Base-by-base conservation (phyloP, 2,113 vertebrate species). In the Marcusenius ussheri region DNA sequence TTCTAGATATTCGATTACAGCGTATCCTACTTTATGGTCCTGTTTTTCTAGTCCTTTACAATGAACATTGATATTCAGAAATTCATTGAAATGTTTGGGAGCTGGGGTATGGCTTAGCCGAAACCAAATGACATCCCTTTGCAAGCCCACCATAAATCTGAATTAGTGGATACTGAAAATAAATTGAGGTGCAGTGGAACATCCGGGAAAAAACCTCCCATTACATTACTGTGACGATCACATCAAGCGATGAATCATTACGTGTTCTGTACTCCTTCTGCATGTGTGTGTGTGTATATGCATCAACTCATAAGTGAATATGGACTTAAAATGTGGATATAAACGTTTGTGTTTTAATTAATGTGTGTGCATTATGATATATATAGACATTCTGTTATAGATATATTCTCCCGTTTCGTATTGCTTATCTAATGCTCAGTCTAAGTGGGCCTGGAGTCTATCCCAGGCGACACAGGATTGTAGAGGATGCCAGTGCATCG, bases 11-110 rank as follows among this genome's bases (percentile, higher is more conserved):
- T 39, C 11, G 5, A 80, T 80, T 19, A 19, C 5, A 42, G 74
- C 42, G 5, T 42, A 42, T 80, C 17, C 35, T 39, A 1, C 74
- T 80, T 42, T 11, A 80, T 80, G 35, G 74, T 80, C 17, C 35
- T 80, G 74, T 80, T 80, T 70, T 11, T 70, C n/a, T 70, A 13
- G 13, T 39, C 74, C 74, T 80, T 80, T 27, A 42, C 15, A 42
- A 42, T 80, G 74, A 80, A 80, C 74, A 80, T 19, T 80, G 31
- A 80, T 42, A 27, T 80, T 80, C 35, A 42, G 8, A 17, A 80
- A 17, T 80, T 42, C 35, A 80, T 80, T 80, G 74, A 80, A 80
- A 80, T 80, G 74, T 80, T 80, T 80, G 74, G 74, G 74, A 80
- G 74, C 74, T 80, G 74, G 70, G 3, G 1, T 42, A 19, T 80